These are phyloP conservation scores for Chiridota heheva DNA, from an alignment of 35 echinoderm and acorn worm genomes.

Conservation along the genomic window DNA sequence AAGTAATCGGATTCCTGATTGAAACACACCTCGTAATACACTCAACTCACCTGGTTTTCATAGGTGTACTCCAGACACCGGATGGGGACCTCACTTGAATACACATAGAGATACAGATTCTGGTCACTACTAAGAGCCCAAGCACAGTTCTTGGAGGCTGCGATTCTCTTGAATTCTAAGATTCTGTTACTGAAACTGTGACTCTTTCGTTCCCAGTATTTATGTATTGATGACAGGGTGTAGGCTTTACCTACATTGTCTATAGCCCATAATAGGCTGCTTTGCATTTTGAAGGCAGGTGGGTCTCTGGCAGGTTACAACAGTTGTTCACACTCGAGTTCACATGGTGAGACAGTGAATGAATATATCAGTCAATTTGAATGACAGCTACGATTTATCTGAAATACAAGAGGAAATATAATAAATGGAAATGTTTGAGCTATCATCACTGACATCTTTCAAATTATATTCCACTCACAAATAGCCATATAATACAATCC, in stretches of 20 bases:
- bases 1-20: no score
- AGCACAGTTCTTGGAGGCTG: slow-evolving; percentile 62
- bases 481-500: no score
- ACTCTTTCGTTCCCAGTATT: slow-evolving; percentile 76
- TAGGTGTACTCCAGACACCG: slow-evolving; percentile 84
- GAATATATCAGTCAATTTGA: no score
- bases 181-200: slow-evolving; percentile 52
- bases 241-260: slow-evolving; percentile 67
- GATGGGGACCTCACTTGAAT: slow-evolving; percentile 84
- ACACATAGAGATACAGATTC: slow-evolving; percentile 75
- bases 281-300: no score
- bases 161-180: slow-evolving; percentile 80
- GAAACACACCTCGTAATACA: background rate
- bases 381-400: no score
- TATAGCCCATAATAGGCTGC: slow-evolving; percentile 81
- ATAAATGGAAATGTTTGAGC: no score
- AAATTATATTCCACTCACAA: no score
- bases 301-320: no score
- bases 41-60: slow-evolving; percentile 83
- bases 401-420: no score
- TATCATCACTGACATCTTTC: no score
- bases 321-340: no score
- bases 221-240: slow-evolving; percentile 68
- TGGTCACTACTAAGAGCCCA: slow-evolving; percentile 88
- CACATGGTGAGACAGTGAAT: no score